Base-by-base conservation (phyloP, 2,113 vertebrate genomes). In the Paracanthobrama guichenoti region DNA sequence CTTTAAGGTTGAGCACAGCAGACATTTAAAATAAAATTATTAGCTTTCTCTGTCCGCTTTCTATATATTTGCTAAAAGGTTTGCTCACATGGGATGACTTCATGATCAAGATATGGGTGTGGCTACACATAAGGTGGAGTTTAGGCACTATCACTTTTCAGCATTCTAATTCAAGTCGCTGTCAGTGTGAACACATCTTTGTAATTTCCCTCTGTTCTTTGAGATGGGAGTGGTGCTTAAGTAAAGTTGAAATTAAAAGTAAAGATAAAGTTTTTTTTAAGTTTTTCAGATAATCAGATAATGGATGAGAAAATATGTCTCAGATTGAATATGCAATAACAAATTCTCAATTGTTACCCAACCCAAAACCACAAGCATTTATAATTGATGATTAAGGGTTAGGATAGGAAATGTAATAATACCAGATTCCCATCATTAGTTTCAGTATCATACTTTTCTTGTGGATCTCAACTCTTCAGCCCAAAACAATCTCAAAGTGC, bases 251-350 rank as follows among this genome's bases (percentile, higher is more conserved):
- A 75, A 53, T 85, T 35, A 79, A 80, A 81, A 57, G 50, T 81
- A 71, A 82, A 75, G 60, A 59, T 79, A 60, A 78, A 66, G 73
- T 72, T 53, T 71, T 60, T 20, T 76, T n/a, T n/a, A n/a, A n/a
- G n/a, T n/a, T n/a, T 69, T 84, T 55, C 53, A 55, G 20, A 22
- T 67, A 80, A 84, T 84, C 71, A 64, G 24, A 73, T 26, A 60
- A 31, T n/a, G 18, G 75, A 73, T 22, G 46, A 81, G 66, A 31
- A 46, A 59, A 35, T 14, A 66, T 60, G 12, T 24, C 69, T 46
- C 28, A 42, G 86, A 87, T 71, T 80, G n/a, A 55, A 60, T 82
- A 75, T 35, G 57, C 60, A 87, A 82, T 87, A 83, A 87, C 64
- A 48, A n/a, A 24, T 69, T 62, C 71, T 74, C 26, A 77, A 55